Evolutionary conservation across 92 coral and sea anemone genomes (phyloP).

Genomic region (Scolanthus callimorphus): DNA sequence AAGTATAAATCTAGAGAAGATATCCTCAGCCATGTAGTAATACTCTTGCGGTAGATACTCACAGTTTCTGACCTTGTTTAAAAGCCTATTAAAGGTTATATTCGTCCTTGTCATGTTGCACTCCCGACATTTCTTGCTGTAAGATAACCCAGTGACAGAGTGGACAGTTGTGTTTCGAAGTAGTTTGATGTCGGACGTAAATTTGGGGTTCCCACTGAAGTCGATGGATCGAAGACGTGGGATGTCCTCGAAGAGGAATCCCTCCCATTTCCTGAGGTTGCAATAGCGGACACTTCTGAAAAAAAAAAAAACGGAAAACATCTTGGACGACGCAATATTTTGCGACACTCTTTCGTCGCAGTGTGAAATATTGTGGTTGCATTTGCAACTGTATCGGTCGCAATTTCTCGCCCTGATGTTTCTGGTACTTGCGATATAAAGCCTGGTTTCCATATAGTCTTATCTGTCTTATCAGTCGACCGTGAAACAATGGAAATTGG

Average conservation of each 20-base stretch:
- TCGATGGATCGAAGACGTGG: constrained; percentile 24
- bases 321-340: too few relatives aligned
- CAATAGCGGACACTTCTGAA: constrained; percentile 32
- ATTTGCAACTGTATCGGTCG: too few relatives aligned
- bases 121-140: constrained; percentile 16
- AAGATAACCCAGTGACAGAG: constrained; percentile 21
- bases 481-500: too few relatives aligned
- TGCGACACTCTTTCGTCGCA: too few relatives aligned
- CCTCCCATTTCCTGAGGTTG: constrained; percentile 32
- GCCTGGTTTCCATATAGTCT: too few relatives aligned
- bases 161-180: constrained; percentile 24
- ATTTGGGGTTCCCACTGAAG: constrained; percentile 22
- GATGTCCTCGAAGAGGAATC: constrained; percentile 12
- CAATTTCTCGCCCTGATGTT: too few relatives aligned
- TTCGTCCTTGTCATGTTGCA: constrained; percentile 36
- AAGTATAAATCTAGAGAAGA: constrained; percentile 14
- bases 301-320: too few relatives aligned
- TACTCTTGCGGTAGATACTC: constrained; percentile 22
- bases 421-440: too few relatives aligned
- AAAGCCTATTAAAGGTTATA: constrained; percentile 6
- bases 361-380: too few relatives aligned
- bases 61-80: constrained; percentile 4
- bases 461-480: too few relatives aligned
- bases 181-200: constrained; percentile 5
- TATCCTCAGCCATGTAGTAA: constrained; percentile 20